Conservation (phyloP, 2,888 invertebrate genomes). For the Drosophila borealis region DNA sequence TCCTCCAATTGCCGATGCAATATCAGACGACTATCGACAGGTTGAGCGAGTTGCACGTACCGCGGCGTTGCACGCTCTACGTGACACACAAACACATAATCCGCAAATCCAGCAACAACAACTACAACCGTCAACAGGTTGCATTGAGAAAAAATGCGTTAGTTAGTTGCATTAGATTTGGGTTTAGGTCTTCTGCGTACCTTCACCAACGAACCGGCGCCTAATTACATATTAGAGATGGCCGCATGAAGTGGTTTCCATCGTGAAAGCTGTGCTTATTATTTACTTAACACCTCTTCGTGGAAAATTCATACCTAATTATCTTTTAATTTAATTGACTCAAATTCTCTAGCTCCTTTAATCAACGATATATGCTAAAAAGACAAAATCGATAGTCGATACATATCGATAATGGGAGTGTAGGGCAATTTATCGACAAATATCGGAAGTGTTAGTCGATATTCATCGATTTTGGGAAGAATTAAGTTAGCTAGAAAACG, state of each 20-base stretch:
- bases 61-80: constrained; percentile 48
- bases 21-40: constrained; percentile 64
- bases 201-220: constrained; percentile 2
- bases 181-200: constrained; percentile 20
- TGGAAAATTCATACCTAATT: no score
- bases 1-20: constrained; percentile 48
- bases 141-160: constrained; percentile 60
- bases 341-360: no score
- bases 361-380: no score
- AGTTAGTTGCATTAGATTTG: constrained; percentile 26
- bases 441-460: no score
- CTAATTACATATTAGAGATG: constrained; percentile 12
- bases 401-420: neutral
- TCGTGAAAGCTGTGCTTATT: neutral
- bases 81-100: constrained; percentile 67
- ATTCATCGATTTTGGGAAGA: no score
- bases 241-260: neutral
- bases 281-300: no score
- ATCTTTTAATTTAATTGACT: no score
- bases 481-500: neutral
- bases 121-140: constrained; percentile 48
- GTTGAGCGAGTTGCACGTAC: constrained; percentile 68
- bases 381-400: neutral
- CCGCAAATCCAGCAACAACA: constrained; percentile 15
- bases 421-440: no score